Evolutionary conservation across 2,113 vertebrate species (phyloP).

Genomic region (Apodemus speciosus): DNA sequence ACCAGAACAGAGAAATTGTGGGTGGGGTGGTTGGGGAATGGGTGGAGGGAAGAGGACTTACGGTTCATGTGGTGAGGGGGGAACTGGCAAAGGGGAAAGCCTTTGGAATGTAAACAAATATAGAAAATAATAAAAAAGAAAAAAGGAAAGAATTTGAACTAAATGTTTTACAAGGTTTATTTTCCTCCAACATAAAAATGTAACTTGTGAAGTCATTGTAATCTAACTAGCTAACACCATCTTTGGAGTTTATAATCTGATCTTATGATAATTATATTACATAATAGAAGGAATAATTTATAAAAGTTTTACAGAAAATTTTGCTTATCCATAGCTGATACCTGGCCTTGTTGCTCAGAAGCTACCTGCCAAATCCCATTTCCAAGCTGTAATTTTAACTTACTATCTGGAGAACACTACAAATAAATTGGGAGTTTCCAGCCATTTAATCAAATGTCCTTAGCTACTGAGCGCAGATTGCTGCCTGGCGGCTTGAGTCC

Average conservation of each 20-base stretch:
- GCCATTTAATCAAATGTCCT: constrained; percentile 69
- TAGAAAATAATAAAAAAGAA: no score
- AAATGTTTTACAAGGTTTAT: neutral
- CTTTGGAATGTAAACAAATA: no score
- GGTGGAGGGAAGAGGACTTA: no score
- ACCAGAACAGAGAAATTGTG: no score
- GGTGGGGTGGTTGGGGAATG: no score
- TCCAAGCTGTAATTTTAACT: constrained; percentile 67
- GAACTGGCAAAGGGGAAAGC: no score
- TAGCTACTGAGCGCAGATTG: no score
- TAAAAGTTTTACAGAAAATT: constrained; percentile 59
- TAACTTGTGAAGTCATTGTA: neutral
- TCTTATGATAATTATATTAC: constrained; percentile 23
- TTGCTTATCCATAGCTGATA: constrained; percentile 47
- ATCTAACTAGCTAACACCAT: constrained; percentile 32
- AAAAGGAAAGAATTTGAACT: no score
- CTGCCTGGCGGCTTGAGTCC: no score
- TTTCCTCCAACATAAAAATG: constrained; percentile 28
- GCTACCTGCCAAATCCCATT: constrained; percentile 69
- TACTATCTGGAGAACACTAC: constrained; percentile 67
- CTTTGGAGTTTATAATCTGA: constrained; percentile 46
- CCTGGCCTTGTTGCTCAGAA: constrained; percentile 68
- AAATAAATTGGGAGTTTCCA: constrained; percentile 70
- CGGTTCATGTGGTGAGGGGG: no score
- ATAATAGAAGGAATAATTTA: constrained; percentile 20